These are phyloP conservation scores for Hipposideros larvatus DNA, from an alignment of 2,797 vertebrate species.

Conservation along the genomic window DNA sequence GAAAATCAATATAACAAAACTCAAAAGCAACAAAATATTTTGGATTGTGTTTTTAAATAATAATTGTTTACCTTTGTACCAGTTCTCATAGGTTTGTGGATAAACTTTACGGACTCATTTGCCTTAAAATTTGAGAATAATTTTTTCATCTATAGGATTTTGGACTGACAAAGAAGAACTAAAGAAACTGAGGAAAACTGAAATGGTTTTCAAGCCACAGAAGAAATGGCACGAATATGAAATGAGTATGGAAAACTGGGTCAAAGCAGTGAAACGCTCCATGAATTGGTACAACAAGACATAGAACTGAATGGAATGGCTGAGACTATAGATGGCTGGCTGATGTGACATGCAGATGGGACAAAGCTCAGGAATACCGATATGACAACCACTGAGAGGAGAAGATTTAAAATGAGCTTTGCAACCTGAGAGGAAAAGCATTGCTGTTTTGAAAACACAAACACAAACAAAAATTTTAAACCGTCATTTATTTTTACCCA, in stretches of 20 bases:
- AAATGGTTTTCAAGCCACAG: constrained; percentile 91
- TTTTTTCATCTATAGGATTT: constrained; percentile 90
- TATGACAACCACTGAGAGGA: accelerated
- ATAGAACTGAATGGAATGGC: neutral
- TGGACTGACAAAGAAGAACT: constrained; percentile 95
- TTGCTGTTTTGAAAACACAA: constrained; percentile 35
- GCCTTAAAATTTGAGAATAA: constrained; percentile 71
- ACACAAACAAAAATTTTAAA: neutral
- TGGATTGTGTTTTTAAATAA: neutral
- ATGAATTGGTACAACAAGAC: constrained; percentile 94
- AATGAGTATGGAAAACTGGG: constrained; percentile 92
- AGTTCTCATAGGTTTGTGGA: neutral
- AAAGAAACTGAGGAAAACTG: constrained; percentile 91
- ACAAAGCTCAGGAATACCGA: neutral
- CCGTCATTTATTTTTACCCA: constrained; percentile 46
- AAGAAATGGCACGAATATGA: constrained; percentile 88
- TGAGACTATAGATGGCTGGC: accelerated
- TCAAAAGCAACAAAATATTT: constrained; percentile 34
- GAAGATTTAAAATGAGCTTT: neutral
- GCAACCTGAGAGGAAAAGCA: neutral
- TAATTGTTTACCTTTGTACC: neutral
- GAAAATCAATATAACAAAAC: neutral
- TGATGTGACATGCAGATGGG: neutral
- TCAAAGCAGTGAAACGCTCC: constrained; percentile 92
- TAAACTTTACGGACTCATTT: constrained; percentile 69